Percentiles rank a stretch among this genome's conserved stretches.
These are phyloP conservation scores for Thysanoteuthis rhombus DNA, from an alignment of 2,888 invertebrate species.

Conservation along the genomic window DNA sequence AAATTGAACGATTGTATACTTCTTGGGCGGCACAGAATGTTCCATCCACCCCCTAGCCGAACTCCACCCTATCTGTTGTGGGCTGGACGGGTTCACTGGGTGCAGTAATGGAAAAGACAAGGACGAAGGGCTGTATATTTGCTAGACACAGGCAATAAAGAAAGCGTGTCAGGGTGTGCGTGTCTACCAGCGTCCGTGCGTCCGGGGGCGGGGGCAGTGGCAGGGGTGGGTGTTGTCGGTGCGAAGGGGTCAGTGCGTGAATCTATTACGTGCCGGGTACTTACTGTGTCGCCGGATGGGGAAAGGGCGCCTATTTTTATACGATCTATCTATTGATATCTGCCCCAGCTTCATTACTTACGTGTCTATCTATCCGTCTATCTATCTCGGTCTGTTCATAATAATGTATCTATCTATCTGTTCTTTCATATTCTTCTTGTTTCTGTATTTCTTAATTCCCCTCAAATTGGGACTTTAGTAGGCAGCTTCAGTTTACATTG, in stretches of 20 bases:
- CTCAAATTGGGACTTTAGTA: no score
- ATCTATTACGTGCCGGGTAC: background rate
- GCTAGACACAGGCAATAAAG: conserved; percentile 12
- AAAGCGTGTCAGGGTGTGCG: background rate
- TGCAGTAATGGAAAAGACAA: background rate
- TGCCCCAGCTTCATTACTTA: background rate
- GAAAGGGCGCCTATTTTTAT: no score
- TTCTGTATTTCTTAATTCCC: no score
- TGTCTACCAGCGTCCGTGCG: background rate
- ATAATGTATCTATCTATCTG: no score
- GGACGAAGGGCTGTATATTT: background rate
- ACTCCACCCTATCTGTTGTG: background rate
- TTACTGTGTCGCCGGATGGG: background rate
- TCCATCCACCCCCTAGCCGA: background rate
- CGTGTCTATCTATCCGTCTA: background rate
- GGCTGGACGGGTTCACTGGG: background rate
- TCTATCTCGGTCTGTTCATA: no score
- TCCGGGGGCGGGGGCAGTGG: background rate
- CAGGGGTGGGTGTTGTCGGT: background rate
- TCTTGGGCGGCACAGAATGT: background rate
- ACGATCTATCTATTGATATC: background rate
- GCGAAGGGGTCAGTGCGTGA: background rate
- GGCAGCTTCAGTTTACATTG: no score
- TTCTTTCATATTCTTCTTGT: no score
- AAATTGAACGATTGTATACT: background rate